Base-by-base conservation (phyloP, 1,140 invertebrate genomes). In the Dermatophagoides farinae region DNA sequence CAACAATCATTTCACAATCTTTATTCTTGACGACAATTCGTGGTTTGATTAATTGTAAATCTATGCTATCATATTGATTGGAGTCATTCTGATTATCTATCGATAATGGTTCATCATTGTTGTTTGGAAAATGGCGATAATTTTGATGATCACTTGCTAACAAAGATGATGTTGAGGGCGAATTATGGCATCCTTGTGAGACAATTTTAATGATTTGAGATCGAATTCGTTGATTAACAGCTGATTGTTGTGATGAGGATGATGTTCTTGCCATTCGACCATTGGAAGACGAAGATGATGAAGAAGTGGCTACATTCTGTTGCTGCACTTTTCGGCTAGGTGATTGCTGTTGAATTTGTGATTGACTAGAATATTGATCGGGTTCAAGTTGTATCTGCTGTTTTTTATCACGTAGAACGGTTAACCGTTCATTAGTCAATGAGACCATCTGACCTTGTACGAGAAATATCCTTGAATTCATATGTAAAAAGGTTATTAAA, bases 381-480 rank as follows among this genome's bases (percentile, higher is more conserved):
- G 37, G 5, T 46, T 61, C 12, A 37, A 43, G 12, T 43, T 18
- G 2, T 18, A 43, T 20, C 20, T 31, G 31, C 8, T 31, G 31
- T 50, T 50, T n/a, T 50, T 23, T n/a, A 14, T 50, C 47, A 11
- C 53, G 23, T 23, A 55, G 14, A 11, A 23, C 23, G 14, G 14
- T 14, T 44, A 39, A n/a, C 20, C 53, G 61, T 43, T 62, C 60
- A 39, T 22, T 61, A 58, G 66, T 70, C 61, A 90, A 69, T 31
- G 83, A 86, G 63, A 91, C 87, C 66, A 88, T 75, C 74, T 90
- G 89, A 47, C 83, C 79, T 70, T 91, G 87, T 40, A 91, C 85
- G 68, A 86, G 83, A 71, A 91, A 91, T 64, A 83, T 81, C 70
- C 91, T 84, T 10, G 86, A 84, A 69, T 88, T 87, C 74, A 93